Evolutionary conservation across 2,888 invertebrate species (phyloP).

Genomic region (Dorcus hopei): DNA sequence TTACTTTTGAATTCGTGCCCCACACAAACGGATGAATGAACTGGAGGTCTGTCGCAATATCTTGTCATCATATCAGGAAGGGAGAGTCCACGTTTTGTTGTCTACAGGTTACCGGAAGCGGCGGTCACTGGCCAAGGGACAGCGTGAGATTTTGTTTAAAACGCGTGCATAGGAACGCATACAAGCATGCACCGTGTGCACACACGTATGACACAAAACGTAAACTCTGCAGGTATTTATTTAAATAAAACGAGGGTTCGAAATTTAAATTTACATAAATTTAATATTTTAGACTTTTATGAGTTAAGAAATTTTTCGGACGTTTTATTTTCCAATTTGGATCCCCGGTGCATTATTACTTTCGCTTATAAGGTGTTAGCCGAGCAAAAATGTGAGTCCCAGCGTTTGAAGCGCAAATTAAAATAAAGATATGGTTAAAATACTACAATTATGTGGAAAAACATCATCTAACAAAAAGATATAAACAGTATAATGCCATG

Average conservation of each 20-base stretch:
- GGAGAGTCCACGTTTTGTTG: slow-evolving; percentile 31
- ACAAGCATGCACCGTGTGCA: background rate
- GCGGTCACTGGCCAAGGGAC: slow-evolving; percentile 37
- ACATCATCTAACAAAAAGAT: slow-evolving; percentile 33
- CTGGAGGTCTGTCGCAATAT: slow-evolving; percentile 15
- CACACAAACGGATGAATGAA: background rate
- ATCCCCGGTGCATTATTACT: too few relatives aligned
- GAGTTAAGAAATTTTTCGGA: too few relatives aligned
- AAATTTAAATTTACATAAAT: too few relatives aligned
- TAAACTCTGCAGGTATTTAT: too few relatives aligned
- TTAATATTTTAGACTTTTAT: too few relatives aligned
- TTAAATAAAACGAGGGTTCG: too few relatives aligned
- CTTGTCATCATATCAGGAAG: slow-evolving; percentile 35
- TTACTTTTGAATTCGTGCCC: background rate
- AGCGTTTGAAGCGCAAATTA: slow-evolving; percentile 4
- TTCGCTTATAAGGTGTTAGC: background rate
- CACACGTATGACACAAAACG: too few relatives aligned
- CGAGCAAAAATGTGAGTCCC: slow-evolving; percentile 2
- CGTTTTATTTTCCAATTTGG: too few relatives aligned
- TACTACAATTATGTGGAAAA: slow-evolving; percentile 34
- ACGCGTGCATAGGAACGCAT: slow-evolving; percentile 1
- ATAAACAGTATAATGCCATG: slow-evolving; percentile 39
- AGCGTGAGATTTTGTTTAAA: slow-evolving; percentile 32
- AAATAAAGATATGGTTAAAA: slow-evolving; percentile 31
- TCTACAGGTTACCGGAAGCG: slow-evolving; percentile 35